Evolutionary conservation across 1,140 invertebrate species (phyloP), one percentile per base, ranked within the genome.

Genomic region (Diachasmimorpha longicaudata): DNA sequence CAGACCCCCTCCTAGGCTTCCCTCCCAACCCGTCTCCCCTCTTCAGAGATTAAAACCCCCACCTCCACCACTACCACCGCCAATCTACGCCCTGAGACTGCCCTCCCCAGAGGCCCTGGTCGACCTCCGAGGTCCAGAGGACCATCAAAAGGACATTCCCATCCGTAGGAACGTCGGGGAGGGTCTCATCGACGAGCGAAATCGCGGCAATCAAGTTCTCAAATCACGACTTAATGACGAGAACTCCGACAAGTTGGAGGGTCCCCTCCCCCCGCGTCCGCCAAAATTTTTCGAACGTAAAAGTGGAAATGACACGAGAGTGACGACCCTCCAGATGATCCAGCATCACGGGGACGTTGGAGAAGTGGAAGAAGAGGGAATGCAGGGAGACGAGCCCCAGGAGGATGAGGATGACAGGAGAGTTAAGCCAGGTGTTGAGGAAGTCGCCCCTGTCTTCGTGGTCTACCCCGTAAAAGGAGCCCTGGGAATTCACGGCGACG

Each of bases 391-490:
- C 0, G 72, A 74, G 19, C 71, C 10, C n/a, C 6, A 6, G 48
- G 48, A 16, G 48, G 48, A 46, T 11, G 2, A 11, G 2, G 9
- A 14, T 3, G 44, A 52, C 48, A 52, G 48, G n/a, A 16, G 16
- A 9, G n/a, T n/a, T 1, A 52, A 4, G 77, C 79, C 0, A n/a
- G 67, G 8, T 21, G 46, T n/a, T 25, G 67, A 16, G 11, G 74
- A 42, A 39, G n/a, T 70, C 87, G 89, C 14, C 89, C 89, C 91
- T 0, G 90, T 92, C 6, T 93, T 93, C 79, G 91, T 93, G 0
- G 93, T 93, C 0, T 93, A 93, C 79, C 92, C 93, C 3, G 89
- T 91, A 0, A 91, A 91, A 72, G 75, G 78, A 19, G 70, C 78
- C 2, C n/a, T 79, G 4, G 75, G 77, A 16, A 79, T 77, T 21